Evolutionary conservation across 2,888 invertebrate genomes (phyloP).

Genomic region (Polyommatus iphigenia): DNA sequence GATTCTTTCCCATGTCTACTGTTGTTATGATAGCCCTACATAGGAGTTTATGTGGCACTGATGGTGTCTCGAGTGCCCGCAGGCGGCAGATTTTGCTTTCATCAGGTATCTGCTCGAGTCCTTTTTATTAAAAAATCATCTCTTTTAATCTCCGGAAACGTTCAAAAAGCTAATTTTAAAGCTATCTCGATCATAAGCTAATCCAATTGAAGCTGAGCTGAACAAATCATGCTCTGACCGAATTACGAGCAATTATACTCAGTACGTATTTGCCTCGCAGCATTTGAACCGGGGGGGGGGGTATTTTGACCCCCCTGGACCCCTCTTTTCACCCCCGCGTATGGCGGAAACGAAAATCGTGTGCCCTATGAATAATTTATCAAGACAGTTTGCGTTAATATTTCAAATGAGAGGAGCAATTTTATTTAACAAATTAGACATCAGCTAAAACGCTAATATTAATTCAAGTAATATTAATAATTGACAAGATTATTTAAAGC

Average conservation of each 20-base stretch:
- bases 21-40: too few species aligned
- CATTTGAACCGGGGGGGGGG: background rate
- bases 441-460: background rate
- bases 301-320: background rate
- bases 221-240: slow-evolving; percentile 5
- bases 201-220: slow-evolving; percentile 10
- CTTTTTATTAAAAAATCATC: background rate
- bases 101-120: too few species aligned
- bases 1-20: too few species aligned
- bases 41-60: too few species aligned
- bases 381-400: background rate
- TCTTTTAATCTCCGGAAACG: background rate
- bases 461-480: background rate
- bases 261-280: slow-evolving; percentile 16
- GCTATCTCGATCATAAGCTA: background rate
- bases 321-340: background rate
- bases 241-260: slow-evolving; percentile 3
- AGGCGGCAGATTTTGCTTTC: too few species aligned
- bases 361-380: slow-evolving; percentile 16
- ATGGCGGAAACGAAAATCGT: slow-evolving; percentile 4
- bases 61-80: background rate
- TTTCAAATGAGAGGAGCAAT: slow-evolving; percentile 4
- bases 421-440: slow-evolving; percentile 15
- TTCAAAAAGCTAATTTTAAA: background rate
- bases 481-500: background rate